Base-by-base conservation (phyloP, 2,797 vertebrate species). In the Masticophis lateralis region DNA sequence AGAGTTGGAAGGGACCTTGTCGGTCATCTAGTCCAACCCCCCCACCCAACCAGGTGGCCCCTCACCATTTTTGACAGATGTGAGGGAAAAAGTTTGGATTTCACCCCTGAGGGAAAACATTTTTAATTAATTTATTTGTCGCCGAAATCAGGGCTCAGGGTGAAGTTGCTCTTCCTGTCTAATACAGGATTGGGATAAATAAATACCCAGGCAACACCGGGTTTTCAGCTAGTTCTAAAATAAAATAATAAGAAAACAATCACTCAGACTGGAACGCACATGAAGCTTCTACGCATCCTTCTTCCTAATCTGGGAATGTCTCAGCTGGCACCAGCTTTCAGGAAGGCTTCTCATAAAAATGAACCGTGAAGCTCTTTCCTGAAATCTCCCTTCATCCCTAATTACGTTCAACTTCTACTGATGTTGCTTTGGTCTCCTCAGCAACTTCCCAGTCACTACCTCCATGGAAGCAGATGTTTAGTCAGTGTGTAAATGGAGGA, bases 401-500 rank as follows among this genome's bases (percentile, higher is more conserved):
- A 97, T 96, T 96, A 95, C 93, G 95, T 96, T 96, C 95, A 96
- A 96, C 47, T 90, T 97, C 93, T 94, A 91, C 87, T 10, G 96
- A 95, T 90, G 94, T 92, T 96, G 90, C 51, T 96, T 96, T 96
- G 69, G 94, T 96, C 94, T 96, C 96, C 94, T 96, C 94, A 95
- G 94, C 95, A 96, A 95, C 95, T 91, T 95, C 93, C 66, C 96
- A 94, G 86, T 96, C 95, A 94, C 92, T 57, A 95, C 95, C 96
- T 96, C 92, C 94, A 89, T 94, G 95, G 93, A 96, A 96, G 92
- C 89, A 95, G 96, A 97, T 97, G 96, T 96, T 97, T 96, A 96
- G 96, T 96, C 96, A 96, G 94, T 95, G 95, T 95, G 95, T 93
- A 97, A 96, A 97, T 97, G 96, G 96, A 95, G 90, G 94, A 97